Percentiles rank a stretch among this genome's conserved stretches.
Conservation (phyloP, 2,797 vertebrate species). For the Gallinago solitaria region DNA sequence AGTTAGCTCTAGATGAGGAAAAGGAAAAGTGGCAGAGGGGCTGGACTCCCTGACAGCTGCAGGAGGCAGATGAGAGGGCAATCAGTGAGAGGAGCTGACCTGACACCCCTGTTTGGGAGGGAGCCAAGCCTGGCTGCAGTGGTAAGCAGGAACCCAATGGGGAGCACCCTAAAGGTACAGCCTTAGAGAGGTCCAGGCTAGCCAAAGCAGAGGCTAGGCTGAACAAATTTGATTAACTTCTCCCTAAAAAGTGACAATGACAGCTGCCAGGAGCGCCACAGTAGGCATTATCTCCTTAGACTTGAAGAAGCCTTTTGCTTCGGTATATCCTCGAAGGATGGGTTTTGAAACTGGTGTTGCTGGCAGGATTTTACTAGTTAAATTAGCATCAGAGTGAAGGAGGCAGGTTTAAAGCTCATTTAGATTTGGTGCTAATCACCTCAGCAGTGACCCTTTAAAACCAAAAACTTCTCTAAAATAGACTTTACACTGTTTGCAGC, state of each 20-base stretch:
- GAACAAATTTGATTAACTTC: constrained; percentile 59
- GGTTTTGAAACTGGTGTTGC: background rate
- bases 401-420: constrained; percentile 21
- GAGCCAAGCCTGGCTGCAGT: background rate
- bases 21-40: background rate
- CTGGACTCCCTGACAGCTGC: background rate
- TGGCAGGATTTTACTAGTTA: background rate
- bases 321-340: background rate
- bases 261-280: background rate
- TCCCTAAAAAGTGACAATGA: constrained; percentile 43
- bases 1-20: background rate
- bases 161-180: background rate
- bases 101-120: background rate
- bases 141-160: background rate
- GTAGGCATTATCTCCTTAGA: constrained; percentile 13
- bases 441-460: constrained; percentile 33
- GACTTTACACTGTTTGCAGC: background rate
- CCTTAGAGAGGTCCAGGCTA: background rate
- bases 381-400: background rate
- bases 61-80: background rate
- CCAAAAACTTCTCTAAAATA: background rate
- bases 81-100: background rate
- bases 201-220: constrained; percentile 31
- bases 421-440: constrained; percentile 17
- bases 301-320: constrained; percentile 10